Percentiles rank a stretch among this genome's conserved stretches.
phyloP scores from a whole-genome alignment of 2,797 vertebrate species.

The Periparus ater region DNA sequence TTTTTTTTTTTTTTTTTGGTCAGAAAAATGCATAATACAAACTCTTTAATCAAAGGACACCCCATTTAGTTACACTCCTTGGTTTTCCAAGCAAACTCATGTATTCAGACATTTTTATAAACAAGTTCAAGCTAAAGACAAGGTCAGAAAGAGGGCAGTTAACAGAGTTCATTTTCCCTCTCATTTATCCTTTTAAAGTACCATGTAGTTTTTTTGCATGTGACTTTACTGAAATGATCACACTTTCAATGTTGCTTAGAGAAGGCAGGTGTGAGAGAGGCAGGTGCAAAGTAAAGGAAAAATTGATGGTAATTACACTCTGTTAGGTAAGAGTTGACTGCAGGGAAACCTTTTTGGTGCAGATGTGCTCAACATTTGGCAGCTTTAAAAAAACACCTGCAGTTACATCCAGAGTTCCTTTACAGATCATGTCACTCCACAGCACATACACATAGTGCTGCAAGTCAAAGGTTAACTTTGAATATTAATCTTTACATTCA shows the following conservation, averaged over 20 bases:
- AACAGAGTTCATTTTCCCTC: neutral
- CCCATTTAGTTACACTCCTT: neutral
- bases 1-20: neutral
- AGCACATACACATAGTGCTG: neutral
- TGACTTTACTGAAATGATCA: neutral
- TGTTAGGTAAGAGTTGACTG: neutral
- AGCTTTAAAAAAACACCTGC: neutral
- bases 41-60: neutral
- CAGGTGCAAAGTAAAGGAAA: neutral
- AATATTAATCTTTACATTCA: neutral
- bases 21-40: neutral
- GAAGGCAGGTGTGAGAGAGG: neutral
- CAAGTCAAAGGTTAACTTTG: neutral
- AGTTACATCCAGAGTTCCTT: neutral
- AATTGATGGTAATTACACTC: neutral
- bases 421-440: neutral
- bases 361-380: neutral
- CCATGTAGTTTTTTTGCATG: neutral
- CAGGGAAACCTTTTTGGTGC: neutral
- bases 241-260: neutral
- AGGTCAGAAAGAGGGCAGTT: neutral
- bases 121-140: neutral
- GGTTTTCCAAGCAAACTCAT: neutral
- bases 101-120: neutral
- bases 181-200: neutral